These are phyloP conservation scores for Emydocephalus ijimae DNA, from an alignment of 2,113 vertebrate species.

Conservation along the genomic window DNA sequence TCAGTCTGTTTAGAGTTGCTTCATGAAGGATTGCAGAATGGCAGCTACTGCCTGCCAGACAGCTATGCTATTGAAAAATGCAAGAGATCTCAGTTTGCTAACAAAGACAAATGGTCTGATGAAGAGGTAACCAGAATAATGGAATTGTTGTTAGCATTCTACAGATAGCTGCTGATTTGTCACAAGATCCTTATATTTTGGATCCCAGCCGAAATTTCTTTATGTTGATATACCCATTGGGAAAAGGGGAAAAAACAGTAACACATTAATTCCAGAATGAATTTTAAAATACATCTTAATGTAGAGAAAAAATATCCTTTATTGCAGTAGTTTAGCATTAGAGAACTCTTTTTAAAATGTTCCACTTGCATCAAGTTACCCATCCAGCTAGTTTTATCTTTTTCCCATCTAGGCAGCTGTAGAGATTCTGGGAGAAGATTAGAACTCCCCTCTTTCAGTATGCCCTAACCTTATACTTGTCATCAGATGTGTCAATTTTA, in stretches of 20 bases:
- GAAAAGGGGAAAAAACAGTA: not conserved
- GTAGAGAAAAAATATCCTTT: not conserved
- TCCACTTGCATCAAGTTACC: not conserved
- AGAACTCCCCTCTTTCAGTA: not conserved
- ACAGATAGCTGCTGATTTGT: constrained; percentile 17
- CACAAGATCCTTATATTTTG: not conserved
- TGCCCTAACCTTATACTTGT: not conserved
- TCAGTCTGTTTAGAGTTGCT: not conserved
- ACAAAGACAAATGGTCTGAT: constrained; percentile 13
- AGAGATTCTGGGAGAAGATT: not conserved
- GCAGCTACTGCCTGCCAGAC: constrained; percentile 2
- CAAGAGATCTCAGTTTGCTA: not conserved
- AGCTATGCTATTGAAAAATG: constrained; percentile 40
- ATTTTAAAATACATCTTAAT: not conserved
- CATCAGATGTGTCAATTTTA: not conserved
- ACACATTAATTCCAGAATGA: not conserved
- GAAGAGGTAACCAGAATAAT: constrained; percentile 32
- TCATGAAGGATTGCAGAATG: constrained; percentile 26
- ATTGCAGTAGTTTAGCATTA: accelerated
- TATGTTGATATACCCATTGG: not conserved
- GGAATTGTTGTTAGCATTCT: not conserved
- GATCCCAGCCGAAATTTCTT: not conserved
- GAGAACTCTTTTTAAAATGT: not conserved
- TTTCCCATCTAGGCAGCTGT: not conserved
- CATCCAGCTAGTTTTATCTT: not conserved